Conservation (phyloP, 1,140 invertebrate species). For the Bombus polaris region DNA sequence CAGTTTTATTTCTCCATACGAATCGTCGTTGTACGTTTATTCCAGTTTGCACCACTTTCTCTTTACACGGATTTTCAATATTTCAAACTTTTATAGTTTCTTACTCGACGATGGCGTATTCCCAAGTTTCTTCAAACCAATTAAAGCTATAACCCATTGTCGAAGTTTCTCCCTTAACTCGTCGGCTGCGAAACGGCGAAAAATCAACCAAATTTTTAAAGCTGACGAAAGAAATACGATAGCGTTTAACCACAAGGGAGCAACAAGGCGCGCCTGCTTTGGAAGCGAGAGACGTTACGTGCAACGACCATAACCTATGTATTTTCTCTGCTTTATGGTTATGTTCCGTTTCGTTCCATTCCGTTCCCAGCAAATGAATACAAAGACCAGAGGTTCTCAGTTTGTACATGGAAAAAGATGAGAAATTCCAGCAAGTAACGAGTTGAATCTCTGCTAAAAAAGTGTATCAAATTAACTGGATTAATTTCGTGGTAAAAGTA, state of each 20-base stretch:
- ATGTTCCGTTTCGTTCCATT: slow-evolving; percentile 65
- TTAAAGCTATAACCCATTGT: too few relatives aligned
- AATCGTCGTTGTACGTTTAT: neutral
- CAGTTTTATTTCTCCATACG: neutral
- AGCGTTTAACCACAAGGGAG: slow-evolving; percentile 33
- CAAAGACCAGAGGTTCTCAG: slow-evolving; percentile 65
- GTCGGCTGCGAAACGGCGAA: neutral
- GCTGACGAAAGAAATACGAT: slow-evolving; percentile 23
- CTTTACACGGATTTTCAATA: neutral
- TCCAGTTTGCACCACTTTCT: neutral
- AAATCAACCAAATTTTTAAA: slow-evolving; percentile 41
- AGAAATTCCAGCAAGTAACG: neutral
- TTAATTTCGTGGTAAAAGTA: neutral
- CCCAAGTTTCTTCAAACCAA: neutral
- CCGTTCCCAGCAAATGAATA: slow-evolving; percentile 67
- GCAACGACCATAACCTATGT: slow-evolving; percentile 56
- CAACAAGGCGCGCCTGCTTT: slow-evolving; percentile 64
- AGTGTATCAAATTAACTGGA: neutral
- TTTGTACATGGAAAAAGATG: neutral
- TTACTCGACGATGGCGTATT: neutral
- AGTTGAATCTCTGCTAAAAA: neutral
- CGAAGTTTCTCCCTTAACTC: neutral
- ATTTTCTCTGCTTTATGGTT: slow-evolving; percentile 65
- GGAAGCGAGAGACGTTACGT: slow-evolving; percentile 57
- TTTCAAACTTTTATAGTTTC: neutral